Conservation (phyloP, 2,113 vertebrate genomes). For the Triplophysa rosa region DNA sequence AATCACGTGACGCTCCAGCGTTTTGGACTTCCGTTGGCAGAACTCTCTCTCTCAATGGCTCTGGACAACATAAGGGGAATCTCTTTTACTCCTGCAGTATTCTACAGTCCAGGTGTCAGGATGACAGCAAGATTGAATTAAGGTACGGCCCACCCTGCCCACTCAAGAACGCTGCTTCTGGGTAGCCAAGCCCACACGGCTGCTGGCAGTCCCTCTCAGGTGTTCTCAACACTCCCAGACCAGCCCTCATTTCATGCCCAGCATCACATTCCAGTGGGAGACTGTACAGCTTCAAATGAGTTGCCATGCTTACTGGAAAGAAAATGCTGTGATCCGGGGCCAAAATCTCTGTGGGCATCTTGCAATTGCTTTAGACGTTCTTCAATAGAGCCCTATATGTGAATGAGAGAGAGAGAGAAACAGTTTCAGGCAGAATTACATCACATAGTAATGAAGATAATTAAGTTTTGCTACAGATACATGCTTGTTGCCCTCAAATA, state of each 20-base stretch:
- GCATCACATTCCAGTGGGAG: constrained; percentile 21
- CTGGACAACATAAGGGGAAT: not conserved
- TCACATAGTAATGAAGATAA: not conserved
- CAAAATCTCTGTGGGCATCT: constrained; percentile 95
- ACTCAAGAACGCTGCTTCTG: not conserved
- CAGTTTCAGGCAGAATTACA: not conserved
- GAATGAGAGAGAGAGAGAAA: constrained; percentile 1
- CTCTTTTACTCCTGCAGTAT: not conserved
- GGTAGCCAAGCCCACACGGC: not conserved
- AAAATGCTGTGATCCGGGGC: constrained; percentile 97
- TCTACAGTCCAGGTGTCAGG: not conserved
- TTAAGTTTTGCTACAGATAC: not conserved
- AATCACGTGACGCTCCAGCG: too few relatives aligned
- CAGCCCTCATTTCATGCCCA: not conserved
- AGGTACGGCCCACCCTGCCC: not conserved
- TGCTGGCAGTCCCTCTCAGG: not conserved
- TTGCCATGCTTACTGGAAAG: constrained; percentile 85
- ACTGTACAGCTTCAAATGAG: constrained; percentile 53
- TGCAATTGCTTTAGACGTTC: constrained; percentile 97
- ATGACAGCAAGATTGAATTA: not conserved
- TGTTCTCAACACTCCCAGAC: not conserved
- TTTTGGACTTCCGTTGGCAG: too few relatives aligned
- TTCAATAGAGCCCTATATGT: constrained; percentile 81
- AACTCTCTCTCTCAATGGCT: too few relatives aligned
- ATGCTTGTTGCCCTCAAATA: not conserved